Conservation (phyloP, 2,797 vertebrate genomes). For the Erpetoichthys calabaricus region DNA sequence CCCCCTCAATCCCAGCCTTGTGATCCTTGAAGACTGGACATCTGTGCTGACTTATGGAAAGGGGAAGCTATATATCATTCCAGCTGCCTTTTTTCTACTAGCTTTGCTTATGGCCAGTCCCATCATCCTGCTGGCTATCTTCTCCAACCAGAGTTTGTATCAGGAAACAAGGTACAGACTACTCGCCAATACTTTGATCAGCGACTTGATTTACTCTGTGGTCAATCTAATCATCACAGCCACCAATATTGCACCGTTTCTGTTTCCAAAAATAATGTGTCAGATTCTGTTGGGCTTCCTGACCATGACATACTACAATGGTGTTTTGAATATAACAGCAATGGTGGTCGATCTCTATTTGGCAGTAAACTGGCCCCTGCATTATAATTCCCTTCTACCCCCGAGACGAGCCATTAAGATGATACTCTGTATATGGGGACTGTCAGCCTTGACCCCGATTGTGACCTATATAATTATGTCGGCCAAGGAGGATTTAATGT, state of each 20-base stretch:
- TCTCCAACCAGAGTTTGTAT: conserved; percentile 31
- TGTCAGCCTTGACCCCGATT: conserved; percentile 27
- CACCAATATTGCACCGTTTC: conserved; percentile 22
- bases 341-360: conserved; percentile 41
- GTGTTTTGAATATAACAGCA: conserved; percentile 34
- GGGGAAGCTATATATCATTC: conserved; percentile 1
- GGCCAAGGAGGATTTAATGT: conserved; percentile 24
- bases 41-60: neutral
- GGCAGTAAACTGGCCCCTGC: conserved; percentile 40
- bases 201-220: conserved; percentile 36
- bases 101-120: conserved; percentile 33
- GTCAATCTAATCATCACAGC: conserved; percentile 29
- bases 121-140: conserved; percentile 39
- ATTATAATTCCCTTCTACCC: conserved; percentile 30
- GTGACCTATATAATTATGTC: conserved; percentile 23
- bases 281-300: conserved; percentile 32
- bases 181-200: conserved; percentile 37
- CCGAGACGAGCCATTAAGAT: conserved; percentile 28
- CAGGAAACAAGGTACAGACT: conserved; percentile 43
- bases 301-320: conserved; percentile 30
- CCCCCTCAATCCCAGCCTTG: too few relatives aligned
- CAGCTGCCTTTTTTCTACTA: conserved; percentile 22
- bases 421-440: conserved; percentile 30
- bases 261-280: conserved; percentile 26
- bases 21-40: neutral